Percentiles rank a stretch among this genome's conserved stretches.
Conservation (phyloP, 2,113 vertebrate species). For the Otis tarda region DNA sequence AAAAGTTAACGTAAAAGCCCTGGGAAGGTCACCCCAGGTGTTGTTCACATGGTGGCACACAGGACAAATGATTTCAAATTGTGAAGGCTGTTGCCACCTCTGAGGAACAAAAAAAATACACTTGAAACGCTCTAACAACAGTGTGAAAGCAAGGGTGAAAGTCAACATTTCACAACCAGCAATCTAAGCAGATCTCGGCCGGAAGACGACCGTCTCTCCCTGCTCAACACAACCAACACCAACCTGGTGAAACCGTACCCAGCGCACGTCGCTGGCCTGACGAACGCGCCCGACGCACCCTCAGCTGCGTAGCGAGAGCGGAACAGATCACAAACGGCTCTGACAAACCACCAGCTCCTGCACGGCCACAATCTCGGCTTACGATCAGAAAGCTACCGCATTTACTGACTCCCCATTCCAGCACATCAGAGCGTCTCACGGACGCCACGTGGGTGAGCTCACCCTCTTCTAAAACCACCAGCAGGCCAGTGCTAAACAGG, state of each 20-base stretch:
- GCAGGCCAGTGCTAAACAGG: rapidly evolving
- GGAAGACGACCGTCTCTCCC: background rate
- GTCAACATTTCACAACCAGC: background rate
- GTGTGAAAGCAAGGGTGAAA: background rate
- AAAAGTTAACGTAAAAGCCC: background rate
- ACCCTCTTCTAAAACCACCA: background rate
- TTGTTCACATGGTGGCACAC: rapidly evolving
- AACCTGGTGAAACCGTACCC: background rate
- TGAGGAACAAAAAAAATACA: background rate
- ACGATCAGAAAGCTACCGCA: background rate
- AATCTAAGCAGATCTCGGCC: background rate
- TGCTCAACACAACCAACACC: background rate
- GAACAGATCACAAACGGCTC: background rate
- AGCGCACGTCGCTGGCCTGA: background rate
- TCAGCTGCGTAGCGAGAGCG: background rate
- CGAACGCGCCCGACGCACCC: background rate
- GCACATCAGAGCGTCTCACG: background rate
- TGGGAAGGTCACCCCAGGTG: background rate
- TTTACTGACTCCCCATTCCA: background rate
- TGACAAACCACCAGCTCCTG: background rate
- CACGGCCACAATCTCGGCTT: background rate
- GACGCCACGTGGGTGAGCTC: background rate
- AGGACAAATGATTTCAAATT: background rate
- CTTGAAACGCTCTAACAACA: background rate
- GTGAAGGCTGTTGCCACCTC: background rate